Evolutionary conservation across 2,113 vertebrate species (phyloP).

Genomic region (Calyptommatus sinebrachiatus): DNA sequence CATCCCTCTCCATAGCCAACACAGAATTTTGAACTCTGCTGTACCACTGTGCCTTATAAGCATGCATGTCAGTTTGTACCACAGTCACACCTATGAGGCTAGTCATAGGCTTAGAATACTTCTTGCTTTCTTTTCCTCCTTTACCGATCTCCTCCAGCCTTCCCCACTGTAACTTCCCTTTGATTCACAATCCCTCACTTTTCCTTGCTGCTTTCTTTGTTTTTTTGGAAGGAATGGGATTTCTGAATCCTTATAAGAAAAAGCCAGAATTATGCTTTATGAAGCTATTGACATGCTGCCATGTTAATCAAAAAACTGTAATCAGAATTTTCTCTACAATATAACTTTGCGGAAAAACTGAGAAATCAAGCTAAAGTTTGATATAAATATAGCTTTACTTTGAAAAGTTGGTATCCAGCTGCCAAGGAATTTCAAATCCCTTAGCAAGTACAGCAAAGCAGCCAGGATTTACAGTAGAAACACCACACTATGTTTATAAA

Average conservation of each 20-base stretch:
- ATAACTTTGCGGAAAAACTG: background rate
- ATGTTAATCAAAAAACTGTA: no score
- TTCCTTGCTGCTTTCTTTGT: background rate
- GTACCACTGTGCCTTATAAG: no score
- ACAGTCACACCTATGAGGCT: no score
- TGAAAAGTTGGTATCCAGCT: slow-evolving; percentile 10
- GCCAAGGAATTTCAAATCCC: background rate
- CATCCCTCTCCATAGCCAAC: no score
- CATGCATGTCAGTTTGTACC: no score
- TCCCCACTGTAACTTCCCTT: no score
- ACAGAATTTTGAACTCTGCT: no score
- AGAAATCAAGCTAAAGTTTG: background rate
- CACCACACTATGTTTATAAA: slow-evolving; percentile 23
- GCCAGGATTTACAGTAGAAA: slow-evolving; percentile 24
- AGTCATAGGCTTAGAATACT: background rate
- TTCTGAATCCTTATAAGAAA: background rate
- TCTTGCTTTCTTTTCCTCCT: background rate
- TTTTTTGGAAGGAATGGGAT: background rate
- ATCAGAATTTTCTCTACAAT: no score
- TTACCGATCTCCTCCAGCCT: no score
- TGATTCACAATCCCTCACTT: background rate
- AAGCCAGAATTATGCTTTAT: background rate
- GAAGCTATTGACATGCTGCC: background rate
- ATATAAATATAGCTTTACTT: slow-evolving; percentile 47
- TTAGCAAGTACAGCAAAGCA: slow-evolving; percentile 25